Evolutionary conservation across 2,797 vertebrate genomes (phyloP).

Genomic region (Thaleichthys pacificus): DNA sequence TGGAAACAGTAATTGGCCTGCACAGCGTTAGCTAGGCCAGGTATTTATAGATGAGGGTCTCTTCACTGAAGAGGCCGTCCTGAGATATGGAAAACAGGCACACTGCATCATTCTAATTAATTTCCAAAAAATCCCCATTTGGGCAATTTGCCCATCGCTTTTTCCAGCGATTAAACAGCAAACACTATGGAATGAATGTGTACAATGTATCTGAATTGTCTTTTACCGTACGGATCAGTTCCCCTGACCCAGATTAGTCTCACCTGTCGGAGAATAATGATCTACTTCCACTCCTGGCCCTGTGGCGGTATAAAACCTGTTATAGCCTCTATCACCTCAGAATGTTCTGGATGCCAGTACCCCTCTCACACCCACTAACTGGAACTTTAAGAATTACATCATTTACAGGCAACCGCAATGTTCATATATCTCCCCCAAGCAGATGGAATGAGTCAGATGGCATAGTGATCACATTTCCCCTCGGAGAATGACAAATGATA

Average conservation of each 20-base stretch:
- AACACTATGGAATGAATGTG: not conserved
- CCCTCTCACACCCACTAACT: not conserved
- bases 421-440: not conserved
- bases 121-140: not conserved
- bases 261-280: not conserved
- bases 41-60: constrained; percentile 50
- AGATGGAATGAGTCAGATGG: not conserved
- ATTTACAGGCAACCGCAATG: not conserved
- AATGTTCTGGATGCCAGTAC: not conserved
- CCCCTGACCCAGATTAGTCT: not conserved
- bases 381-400: not conserved
- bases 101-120: constrained; percentile 4
- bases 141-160: not conserved
- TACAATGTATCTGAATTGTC: not conserved
- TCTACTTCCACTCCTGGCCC: not conserved
- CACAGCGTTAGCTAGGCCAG: constrained; percentile 28
- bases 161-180: not conserved
- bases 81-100: constrained; percentile 41
- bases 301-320: too few relatives aligned
- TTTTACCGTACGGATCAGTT: not conserved
- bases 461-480: not conserved
- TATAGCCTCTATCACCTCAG: not conserved
- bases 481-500: not conserved
- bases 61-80: constrained; percentile 37
- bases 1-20: constrained; percentile 34